phyloP scores from a whole-genome alignment of 2,888 invertebrate species.

The Athalia rosae region DNA sequence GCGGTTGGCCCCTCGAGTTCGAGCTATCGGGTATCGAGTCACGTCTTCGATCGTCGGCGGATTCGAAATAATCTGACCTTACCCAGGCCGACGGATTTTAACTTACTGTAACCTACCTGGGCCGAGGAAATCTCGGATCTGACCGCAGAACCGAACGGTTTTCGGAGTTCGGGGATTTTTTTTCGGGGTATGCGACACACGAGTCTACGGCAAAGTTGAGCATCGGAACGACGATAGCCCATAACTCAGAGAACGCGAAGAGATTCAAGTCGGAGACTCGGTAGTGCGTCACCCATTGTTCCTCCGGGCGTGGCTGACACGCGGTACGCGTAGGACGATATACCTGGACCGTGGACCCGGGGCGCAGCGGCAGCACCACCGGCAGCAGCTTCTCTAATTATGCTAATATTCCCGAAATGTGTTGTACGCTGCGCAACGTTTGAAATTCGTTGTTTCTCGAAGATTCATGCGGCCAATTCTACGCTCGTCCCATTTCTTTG shows the following conservation, averaged over 20 bases:
- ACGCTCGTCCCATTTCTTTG: background rate
- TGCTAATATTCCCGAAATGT: slow-evolving; percentile 42
- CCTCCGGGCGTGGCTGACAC: slow-evolving; percentile 44
- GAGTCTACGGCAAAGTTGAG: slow-evolving; percentile 27
- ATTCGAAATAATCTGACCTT: slow-evolving; percentile 3
- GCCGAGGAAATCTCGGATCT: slow-evolving; percentile 38
- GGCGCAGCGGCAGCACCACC: slow-evolving; percentile 10
- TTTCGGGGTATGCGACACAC: slow-evolving; percentile 28
- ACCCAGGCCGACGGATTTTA: slow-evolving; percentile 19
- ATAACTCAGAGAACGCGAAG: slow-evolving; percentile 37
- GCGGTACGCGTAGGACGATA: slow-evolving; percentile 44
- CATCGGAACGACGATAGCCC: slow-evolving; percentile 41
- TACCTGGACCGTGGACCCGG: slow-evolving; percentile 39
- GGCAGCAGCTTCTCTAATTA: slow-evolving; percentile 29
- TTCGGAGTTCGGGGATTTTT: background rate
- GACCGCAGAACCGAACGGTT: slow-evolving; percentile 30
- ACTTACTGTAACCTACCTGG: slow-evolving; percentile 32
- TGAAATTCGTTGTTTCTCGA: slow-evolving; percentile 28
- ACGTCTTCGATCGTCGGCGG: slow-evolving; percentile 6
- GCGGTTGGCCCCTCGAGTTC: background rate
- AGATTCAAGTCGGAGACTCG: slow-evolving; percentile 28
- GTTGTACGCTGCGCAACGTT: slow-evolving; percentile 34
- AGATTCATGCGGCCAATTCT: slow-evolving; percentile 14
- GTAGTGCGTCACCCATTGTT: slow-evolving; percentile 44
- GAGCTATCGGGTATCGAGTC: slow-evolving; percentile 24